phyloP scores from a whole-genome alignment of 2,113 vertebrate genomes.

The Phocoena phocoena region DNA sequence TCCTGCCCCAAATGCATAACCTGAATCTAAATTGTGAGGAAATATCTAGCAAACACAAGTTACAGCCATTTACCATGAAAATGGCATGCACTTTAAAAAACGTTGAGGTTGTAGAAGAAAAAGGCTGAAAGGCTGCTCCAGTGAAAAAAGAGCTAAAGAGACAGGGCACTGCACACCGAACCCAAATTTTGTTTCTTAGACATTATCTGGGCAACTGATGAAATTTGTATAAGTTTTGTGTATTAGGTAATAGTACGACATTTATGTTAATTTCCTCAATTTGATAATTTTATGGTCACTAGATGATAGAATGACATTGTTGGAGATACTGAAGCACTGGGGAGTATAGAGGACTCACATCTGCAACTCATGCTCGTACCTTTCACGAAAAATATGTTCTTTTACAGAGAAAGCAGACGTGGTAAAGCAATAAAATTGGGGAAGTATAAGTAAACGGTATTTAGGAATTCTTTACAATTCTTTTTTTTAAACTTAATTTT shows the following conservation, averaged over 20 bases:
- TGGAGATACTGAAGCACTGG: background rate
- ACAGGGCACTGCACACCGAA: background rate
- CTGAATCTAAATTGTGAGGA: background rate
- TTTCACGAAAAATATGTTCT: background rate
- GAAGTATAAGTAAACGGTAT: background rate
- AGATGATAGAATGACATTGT: background rate
- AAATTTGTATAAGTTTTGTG: background rate
- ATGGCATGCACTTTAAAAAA: background rate
- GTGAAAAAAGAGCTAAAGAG: background rate
- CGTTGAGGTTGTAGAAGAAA: background rate
- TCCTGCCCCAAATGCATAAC: background rate
- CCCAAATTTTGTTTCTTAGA: background rate
- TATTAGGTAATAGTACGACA: background rate
- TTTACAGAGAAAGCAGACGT: background rate
- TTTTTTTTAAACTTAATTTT: too few relatives aligned
- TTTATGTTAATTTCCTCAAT: background rate
- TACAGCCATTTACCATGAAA: background rate
- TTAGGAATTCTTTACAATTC: background rate
- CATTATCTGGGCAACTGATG: background rate
- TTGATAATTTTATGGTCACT: background rate
- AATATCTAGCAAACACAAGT: background rate
- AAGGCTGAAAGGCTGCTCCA: background rate
- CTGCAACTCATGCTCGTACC: background rate
- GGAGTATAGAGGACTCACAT: background rate
- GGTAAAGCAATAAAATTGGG: background rate